These are phyloP conservation scores for Natrix natrix DNA, from an alignment of 2,797 vertebrate genomes.

Conservation along the genomic window DNA sequence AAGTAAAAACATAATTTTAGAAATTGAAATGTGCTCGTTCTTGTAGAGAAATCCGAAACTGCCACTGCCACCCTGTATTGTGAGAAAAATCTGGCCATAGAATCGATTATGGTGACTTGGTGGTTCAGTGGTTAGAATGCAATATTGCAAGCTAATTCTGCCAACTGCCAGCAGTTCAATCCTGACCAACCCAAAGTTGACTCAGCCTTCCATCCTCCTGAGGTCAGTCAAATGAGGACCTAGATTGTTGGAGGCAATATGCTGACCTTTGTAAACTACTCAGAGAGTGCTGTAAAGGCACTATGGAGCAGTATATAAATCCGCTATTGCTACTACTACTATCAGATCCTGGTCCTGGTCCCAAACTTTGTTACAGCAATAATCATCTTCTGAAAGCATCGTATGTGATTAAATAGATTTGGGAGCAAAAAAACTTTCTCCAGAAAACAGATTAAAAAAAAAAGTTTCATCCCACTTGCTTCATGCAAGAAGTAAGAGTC, in stretches of 20 bases:
- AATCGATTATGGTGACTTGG: background rate
- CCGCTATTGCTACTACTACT: background rate
- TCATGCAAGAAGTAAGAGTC: background rate
- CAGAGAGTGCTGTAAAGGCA: background rate
- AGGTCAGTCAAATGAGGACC: background rate
- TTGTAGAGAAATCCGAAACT: background rate
- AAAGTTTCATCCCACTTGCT: background rate
- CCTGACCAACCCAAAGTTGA: background rate
- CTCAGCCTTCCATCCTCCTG: background rate
- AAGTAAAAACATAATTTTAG: background rate
- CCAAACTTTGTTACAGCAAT: background rate
- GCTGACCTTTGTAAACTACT: background rate
- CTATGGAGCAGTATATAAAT: background rate
- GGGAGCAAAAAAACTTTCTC: background rate
- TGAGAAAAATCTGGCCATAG: fast-evolving
- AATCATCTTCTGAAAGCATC: fast-evolving
- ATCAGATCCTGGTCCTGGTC: background rate
- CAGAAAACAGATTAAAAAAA: background rate
- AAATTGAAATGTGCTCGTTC: background rate
- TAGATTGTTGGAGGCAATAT: background rate
- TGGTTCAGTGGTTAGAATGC: background rate
- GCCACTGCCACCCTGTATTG: background rate
- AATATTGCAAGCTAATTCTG: background rate
- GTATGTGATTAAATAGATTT: background rate
- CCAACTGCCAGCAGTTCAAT: background rate